Conservation (phyloP, 1,140 invertebrate genomes). For the Lucilia cuprina region DNA sequence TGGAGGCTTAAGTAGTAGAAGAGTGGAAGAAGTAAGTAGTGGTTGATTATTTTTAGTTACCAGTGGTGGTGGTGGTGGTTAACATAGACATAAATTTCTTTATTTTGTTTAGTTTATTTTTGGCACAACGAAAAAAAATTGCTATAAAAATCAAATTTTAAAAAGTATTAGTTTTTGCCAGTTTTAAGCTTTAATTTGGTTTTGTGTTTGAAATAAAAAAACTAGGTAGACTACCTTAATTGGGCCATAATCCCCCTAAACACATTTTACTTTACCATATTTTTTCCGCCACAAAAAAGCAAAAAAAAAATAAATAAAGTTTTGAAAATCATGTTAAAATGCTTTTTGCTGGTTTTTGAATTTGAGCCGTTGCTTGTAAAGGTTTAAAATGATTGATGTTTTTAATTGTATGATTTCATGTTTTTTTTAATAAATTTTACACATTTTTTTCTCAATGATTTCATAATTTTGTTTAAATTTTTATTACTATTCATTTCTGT, state of each 20-base stretch:
- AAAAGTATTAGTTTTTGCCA: not conserved
- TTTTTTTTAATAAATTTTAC: not conserved
- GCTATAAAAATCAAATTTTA: not conserved
- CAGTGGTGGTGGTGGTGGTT: too few species aligned
- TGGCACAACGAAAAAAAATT: not conserved
- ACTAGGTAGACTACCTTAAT: not conserved
- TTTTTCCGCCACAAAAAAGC: not conserved
- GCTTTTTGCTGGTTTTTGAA: too few species aligned
- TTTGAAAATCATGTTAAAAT: not conserved
- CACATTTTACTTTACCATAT: not conserved
- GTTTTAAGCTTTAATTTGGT: not conserved
- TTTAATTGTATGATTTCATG: constrained; percentile 14
- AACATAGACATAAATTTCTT: not conserved
- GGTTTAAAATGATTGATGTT: not conserved
- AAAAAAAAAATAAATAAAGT: too few species aligned
- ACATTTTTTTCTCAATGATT: not conserved
- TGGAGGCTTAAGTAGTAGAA: too few species aligned
- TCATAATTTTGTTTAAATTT: not conserved
- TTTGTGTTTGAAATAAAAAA: not conserved
- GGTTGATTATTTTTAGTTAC: too few species aligned
- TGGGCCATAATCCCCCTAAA: constrained; percentile 6
- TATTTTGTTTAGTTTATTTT: not conserved
- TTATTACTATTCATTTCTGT: not conserved
- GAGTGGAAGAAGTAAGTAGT: too few species aligned
- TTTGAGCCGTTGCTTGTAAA: not conserved